A percentile compares a stretch with the other conserved stretches of the same genome.
Conservation (phyloP, 2,797 vertebrate species). For the Phrynocephalus vlangalii region DNA sequence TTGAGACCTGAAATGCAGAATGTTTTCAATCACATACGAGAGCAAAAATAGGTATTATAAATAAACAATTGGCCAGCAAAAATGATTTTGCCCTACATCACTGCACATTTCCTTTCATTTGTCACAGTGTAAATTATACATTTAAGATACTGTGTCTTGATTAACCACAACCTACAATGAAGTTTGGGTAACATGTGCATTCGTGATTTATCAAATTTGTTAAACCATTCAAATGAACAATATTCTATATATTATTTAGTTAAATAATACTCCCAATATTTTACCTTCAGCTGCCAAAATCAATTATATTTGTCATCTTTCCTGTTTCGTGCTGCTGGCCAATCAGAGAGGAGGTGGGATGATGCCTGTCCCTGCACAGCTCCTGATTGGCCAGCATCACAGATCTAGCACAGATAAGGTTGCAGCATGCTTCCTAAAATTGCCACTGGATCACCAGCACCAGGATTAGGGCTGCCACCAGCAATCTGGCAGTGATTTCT, state of each 20-base stretch:
- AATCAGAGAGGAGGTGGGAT: too few species aligned
- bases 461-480: too few species aligned
- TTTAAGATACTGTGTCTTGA: background rate
- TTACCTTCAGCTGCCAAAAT: conserved; percentile 40
- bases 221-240: background rate
- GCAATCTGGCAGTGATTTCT: too few species aligned
- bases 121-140: background rate
- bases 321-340: too few species aligned
- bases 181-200: background rate
- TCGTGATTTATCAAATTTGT: background rate
- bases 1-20: background rate
- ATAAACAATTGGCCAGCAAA: background rate
- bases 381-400: too few species aligned
- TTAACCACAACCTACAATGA: background rate
- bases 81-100: background rate
- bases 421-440: too few species aligned
- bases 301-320: background rate
- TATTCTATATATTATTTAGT: conserved; percentile 15
- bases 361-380: too few species aligned
- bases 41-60: background rate
- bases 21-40: background rate
- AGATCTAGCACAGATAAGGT: too few species aligned
- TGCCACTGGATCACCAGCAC: too few species aligned
- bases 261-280: conserved; percentile 8
- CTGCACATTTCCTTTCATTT: background rate